Evolutionary conservation across 2,888 invertebrate genomes (phyloP).

Genomic region (Drosophila setosimentum): DNA sequence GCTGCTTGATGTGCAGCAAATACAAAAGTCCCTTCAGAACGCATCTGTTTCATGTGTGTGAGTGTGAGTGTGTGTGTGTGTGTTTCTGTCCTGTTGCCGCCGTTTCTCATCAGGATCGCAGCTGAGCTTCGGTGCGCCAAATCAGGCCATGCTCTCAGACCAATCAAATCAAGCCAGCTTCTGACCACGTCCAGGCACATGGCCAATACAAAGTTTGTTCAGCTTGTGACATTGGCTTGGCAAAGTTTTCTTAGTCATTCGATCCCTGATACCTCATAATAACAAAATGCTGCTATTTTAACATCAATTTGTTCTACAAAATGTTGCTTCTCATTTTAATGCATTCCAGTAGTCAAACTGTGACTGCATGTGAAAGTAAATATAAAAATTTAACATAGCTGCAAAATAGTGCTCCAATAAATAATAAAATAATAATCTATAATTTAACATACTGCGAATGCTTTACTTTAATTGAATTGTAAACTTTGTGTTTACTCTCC

Average conservation of each 20-base stretch:
- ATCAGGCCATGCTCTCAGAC: constrained; percentile 43
- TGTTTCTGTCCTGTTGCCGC: constrained; percentile 24
- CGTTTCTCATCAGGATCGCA: constrained; percentile 50
- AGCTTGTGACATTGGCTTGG: neutral
- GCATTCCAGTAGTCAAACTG: neutral
- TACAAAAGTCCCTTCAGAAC: constrained; percentile 31
- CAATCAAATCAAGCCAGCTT: constrained; percentile 28
- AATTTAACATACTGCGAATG: neutral
- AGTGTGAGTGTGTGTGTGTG: constrained; percentile 9
- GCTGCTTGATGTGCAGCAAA: constrained; percentile 38
- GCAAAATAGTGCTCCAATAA: neutral
- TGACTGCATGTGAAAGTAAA: neutral
- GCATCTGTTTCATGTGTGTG: constrained; percentile 20
- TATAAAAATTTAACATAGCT: neutral
- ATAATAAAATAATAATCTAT: neutral
- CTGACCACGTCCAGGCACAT: constrained; percentile 10
- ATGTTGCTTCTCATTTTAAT: neutral
- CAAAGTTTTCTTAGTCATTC: neutral
- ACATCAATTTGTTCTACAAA: neutral
- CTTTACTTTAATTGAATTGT: neutral
- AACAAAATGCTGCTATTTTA: neutral
- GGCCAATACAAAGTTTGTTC: constrained; percentile 10
- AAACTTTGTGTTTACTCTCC: neutral
- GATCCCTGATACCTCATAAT: neutral
- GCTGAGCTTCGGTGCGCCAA: constrained; percentile 20